phyloP scores from a whole-genome alignment of 2,797 vertebrate species.

The Glossophaga mutica region DNA sequence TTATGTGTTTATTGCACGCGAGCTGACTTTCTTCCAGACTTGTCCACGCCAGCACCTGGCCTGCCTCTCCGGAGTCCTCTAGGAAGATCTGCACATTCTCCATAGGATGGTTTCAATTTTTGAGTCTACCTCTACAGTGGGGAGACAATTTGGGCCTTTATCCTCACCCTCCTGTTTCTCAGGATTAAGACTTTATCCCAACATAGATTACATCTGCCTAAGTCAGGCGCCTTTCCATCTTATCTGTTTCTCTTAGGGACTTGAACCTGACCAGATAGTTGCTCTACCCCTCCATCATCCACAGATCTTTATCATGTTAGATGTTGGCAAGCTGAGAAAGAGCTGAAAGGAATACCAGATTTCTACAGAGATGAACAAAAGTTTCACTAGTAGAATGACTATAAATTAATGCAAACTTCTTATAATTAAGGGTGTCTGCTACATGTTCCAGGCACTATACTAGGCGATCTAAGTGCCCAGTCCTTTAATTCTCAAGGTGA shows the following conservation, averaged over 20 bases:
- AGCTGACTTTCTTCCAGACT: conserved; percentile 36
- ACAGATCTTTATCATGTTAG: not conserved
- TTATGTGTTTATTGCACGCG: conserved; percentile 50
- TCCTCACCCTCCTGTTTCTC: not conserved
- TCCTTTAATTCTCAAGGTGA: not conserved
- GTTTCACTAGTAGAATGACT: not conserved
- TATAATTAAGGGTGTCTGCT: not conserved
- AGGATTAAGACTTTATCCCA: conserved; percentile 51
- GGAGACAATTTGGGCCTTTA: not conserved
- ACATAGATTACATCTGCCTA: conserved; percentile 33
- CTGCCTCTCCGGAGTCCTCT: not conserved
- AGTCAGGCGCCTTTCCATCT: not conserved
- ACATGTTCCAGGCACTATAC: not conserved
- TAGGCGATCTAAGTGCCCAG: not conserved
- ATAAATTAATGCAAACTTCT: not conserved
- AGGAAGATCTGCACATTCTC: conserved; percentile 29
- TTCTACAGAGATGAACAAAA: not conserved
- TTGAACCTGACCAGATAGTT: not conserved
- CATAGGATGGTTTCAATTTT: not conserved
- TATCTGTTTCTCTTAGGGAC: not conserved
- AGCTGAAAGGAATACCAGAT: not conserved
- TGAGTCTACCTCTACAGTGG: conserved; percentile 1
- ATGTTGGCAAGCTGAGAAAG: not conserved
- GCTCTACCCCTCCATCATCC: not conserved
- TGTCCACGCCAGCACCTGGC: not conserved